These are phyloP conservation scores for Callaeas wilsoni DNA, from an alignment of 2,113 vertebrate genomes.

Conservation along the genomic window DNA sequence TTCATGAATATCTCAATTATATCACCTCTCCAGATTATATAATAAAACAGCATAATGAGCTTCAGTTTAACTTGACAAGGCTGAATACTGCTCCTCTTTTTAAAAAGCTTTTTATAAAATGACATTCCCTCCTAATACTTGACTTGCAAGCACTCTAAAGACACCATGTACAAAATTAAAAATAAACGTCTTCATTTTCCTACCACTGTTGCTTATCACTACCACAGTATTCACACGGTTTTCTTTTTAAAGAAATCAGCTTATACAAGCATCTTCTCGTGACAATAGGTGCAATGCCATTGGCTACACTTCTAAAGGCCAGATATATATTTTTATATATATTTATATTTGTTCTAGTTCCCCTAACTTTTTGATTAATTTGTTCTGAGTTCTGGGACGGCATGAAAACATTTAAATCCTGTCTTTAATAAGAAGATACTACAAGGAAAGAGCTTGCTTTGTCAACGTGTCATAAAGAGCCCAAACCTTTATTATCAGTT, in stretches of 20 bases:
- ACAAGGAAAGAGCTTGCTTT: neutral
- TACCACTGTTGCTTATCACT: neutral
- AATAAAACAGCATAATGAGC: conserved; percentile 35
- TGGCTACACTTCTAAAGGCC: neutral
- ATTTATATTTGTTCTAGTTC: neutral
- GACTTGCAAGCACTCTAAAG: conserved; percentile 27
- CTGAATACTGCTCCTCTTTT: conserved; percentile 7
- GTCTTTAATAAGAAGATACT: neutral
- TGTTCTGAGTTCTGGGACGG: neutral
- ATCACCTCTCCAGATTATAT: conserved; percentile 11
- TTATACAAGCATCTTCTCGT: neutral
- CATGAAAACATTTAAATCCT: neutral
- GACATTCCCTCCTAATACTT: conserved; percentile 19
- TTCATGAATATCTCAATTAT: conserved; percentile 15
- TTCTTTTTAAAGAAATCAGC: conserved; percentile 9
- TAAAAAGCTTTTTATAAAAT: conserved; percentile 42
- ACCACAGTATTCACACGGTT: neutral
- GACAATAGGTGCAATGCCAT: neutral
- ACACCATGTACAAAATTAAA: conserved; percentile 41
- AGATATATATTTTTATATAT: neutral
- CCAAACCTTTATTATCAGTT: neutral
- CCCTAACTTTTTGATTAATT: neutral
- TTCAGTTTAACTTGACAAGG: conserved; percentile 35
- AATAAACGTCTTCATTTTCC: conserved; percentile 40
- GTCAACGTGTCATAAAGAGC: neutral